These are phyloP conservation scores for Malurus elegans DNA, from an alignment of 2,113 vertebrate species.

Conservation along the genomic window DNA sequence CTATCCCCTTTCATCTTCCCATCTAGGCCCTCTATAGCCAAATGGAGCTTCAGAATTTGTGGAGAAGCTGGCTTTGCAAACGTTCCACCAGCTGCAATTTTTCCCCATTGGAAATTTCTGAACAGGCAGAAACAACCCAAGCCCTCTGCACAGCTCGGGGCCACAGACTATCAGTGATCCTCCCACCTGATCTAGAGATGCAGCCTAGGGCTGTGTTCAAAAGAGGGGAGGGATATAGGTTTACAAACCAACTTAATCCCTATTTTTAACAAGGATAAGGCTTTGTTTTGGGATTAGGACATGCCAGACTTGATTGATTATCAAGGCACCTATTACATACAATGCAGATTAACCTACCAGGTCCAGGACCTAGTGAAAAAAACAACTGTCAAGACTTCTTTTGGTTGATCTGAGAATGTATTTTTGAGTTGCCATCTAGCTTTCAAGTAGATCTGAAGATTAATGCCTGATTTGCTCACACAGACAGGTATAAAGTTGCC, in stretches of 20 bases:
- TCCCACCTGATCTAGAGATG: background rate
- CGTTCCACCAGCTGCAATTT: fast-evolving
- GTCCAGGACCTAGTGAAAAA: background rate
- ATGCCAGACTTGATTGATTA: background rate
- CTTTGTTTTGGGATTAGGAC: background rate
- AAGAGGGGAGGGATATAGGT: background rate
- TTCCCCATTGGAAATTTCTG: background rate
- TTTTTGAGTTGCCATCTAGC: background rate
- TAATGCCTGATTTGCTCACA: background rate
- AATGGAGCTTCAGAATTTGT: background rate
- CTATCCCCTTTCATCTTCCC: background rate
- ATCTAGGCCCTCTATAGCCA: background rate
- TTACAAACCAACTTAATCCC: background rate
- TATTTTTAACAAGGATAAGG: background rate
- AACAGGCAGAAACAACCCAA: background rate
- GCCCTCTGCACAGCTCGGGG: background rate
- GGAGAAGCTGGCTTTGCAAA: background rate
- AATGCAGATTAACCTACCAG: background rate
- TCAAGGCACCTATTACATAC: background rate
- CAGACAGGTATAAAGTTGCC: background rate
- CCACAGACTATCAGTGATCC: background rate
- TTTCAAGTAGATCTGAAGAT: background rate
- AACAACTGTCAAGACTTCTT: background rate
- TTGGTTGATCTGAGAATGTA: background rate
- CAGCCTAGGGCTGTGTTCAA: background rate